phyloP scores from a whole-genome alignment of 2,888 invertebrate species.

The Folsomia manolachei region DNA sequence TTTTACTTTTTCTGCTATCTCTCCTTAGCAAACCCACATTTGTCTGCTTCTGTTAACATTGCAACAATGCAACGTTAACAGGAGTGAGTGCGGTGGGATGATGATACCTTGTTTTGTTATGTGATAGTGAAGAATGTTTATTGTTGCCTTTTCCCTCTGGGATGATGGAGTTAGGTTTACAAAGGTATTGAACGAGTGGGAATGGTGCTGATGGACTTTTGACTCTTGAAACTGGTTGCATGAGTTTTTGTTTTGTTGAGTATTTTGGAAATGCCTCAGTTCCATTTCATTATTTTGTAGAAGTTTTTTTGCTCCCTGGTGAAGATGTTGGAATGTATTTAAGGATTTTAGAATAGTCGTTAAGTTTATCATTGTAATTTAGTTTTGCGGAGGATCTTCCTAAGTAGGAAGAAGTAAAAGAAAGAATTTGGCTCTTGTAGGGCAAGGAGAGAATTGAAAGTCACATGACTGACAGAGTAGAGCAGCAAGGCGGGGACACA shows the following conservation, averaged over 20 bases:
- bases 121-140: background rate
- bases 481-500: too few species aligned
- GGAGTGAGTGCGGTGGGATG: background rate
- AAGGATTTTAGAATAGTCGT: too few species aligned
- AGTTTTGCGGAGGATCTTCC: too few species aligned
- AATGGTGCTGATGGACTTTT: background rate
- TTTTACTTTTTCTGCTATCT: slow-evolving; percentile 1
- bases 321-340: too few species aligned
- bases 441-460: too few species aligned
- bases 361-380: too few species aligned
- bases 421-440: too few species aligned
- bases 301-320: background rate
- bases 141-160: background rate
- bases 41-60: background rate
- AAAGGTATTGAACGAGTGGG: background rate
- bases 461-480: too few species aligned
- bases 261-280: background rate
- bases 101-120: background rate
- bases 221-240: background rate
- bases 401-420: too few species aligned
- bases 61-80: background rate
- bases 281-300: background rate
- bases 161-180: background rate
- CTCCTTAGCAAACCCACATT: background rate
- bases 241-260: background rate